phyloP scores from a whole-genome alignment of 2,797 vertebrate species.

The Benthosema pterotum region DNA sequence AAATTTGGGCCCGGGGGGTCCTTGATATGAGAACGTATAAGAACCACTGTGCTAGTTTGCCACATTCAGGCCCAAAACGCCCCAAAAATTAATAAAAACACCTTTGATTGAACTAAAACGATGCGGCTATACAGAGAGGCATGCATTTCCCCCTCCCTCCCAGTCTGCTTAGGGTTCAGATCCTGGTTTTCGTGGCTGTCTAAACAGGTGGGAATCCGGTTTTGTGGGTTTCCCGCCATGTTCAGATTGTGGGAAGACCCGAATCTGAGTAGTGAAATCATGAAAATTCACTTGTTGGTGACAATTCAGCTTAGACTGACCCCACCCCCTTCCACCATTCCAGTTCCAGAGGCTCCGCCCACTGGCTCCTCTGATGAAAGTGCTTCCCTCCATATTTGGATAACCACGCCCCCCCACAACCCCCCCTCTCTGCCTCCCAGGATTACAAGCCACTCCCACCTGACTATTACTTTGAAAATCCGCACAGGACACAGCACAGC shows the following conservation, averaged over 20 bases:
- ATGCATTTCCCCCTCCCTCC: not conserved
- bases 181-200: slow-evolving; percentile 7
- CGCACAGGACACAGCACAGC: slow-evolving; percentile 10
- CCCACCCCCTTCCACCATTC: slow-evolving; percentile 35
- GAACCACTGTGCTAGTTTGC: slow-evolving; percentile 19
- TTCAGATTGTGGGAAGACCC: not conserved
- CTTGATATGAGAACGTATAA: no score
- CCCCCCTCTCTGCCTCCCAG: slow-evolving; percentile 44
- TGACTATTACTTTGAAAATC: slow-evolving; percentile 23
- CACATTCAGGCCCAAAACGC: not conserved
- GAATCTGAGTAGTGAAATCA: not conserved
- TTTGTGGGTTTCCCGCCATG: not conserved
- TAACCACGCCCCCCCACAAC: slow-evolving; percentile 25
- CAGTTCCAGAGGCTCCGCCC: slow-evolving; percentile 66
- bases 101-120: not conserved
- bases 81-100: not conserved
- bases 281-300: not conserved
- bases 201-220: not conserved
- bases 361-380: slow-evolving; percentile 77
- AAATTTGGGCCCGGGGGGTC: no score
- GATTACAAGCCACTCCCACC: slow-evolving; percentile 40
- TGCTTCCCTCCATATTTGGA: slow-evolving; percentile 82
- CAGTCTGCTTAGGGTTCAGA: not conserved
- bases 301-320: slow-evolving; percentile 31
- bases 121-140: not conserved